These are phyloP conservation scores for Phasia obesa DNA, from an alignment of 2,888 invertebrate species.

Conservation along the genomic window DNA sequence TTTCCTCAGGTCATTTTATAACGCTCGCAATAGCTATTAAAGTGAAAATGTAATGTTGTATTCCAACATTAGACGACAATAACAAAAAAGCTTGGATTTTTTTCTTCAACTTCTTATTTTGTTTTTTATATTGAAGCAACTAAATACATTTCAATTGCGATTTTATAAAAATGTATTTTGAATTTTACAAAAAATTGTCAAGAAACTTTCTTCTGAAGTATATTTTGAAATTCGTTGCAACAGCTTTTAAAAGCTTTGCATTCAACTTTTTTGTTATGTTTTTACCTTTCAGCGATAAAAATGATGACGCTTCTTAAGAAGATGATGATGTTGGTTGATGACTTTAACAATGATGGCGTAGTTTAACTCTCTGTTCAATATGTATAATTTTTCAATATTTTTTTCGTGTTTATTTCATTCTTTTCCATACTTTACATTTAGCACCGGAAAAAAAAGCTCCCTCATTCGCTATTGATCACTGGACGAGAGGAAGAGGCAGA, in stretches of 20 bases:
- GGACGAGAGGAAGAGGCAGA: conserved; percentile 67
- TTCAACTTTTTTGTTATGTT: conserved; percentile 9
- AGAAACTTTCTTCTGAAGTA: not conserved
- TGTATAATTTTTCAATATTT: conserved; percentile 64
- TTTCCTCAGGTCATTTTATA: no score
- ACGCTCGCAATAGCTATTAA: no score
- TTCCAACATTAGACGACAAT: no score
- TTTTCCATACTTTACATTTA: conserved; percentile 67
- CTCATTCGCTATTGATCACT: conserved; percentile 78
- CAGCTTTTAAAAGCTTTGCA: not conserved
- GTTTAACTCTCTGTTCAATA: conserved; percentile 59
- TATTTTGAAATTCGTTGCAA: conserved; percentile 7
- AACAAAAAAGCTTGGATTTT: no score
- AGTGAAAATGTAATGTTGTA: no score
- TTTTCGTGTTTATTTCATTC: conserved; percentile 39
- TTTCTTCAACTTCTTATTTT: no score
- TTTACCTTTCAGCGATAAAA: conserved; percentile 49
- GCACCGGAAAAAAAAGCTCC: conserved; percentile 74
- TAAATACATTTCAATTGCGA: no score
- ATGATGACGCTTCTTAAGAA: conserved; percentile 68
- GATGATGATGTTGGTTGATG: conserved; percentile 68
- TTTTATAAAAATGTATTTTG: no score
- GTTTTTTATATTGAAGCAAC: no score
- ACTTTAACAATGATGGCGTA: conserved; percentile 65
- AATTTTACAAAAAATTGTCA: no score